Evolutionary conservation across 2,888 invertebrate species (phyloP), one percentile per base, ranked within the genome.

Genomic region (Cryptus armator): DNA sequence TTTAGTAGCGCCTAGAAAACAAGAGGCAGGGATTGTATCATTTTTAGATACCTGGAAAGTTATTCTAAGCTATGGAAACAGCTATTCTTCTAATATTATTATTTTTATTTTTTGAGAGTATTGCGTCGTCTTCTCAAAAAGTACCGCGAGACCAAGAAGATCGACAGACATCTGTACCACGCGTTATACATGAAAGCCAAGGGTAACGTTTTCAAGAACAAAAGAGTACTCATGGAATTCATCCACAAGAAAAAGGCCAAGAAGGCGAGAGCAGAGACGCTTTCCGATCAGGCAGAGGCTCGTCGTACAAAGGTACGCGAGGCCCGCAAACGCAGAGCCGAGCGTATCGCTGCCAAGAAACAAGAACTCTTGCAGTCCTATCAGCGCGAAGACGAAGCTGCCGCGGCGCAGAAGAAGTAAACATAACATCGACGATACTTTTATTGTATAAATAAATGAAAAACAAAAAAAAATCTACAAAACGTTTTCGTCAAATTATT

Each of bases 211-310:
- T 98, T 98, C 96, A 98, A 98, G 96, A 99, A 99, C 96, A 99
- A 99, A 96, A 97, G 99, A 94, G 99, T 99, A 53, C 95, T 99
- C 78, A 99, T 99, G 99, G 99, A 99, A 95, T 99, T 98, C 95
- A 99, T 99, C 94, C 99, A 99, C 96, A 99, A 99, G 96, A 99
- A 99, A 97, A 99, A 99, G 97, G 99, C 99, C 70, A 99, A 99
- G 95, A 99, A 99, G 94, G 97, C 98, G 88, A 97, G 99, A 95
- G 97, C 98, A 91, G 99, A 99, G 96, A 98, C 99, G 98, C 95
- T 98, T 90, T 97, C 98, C 90, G 99, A 99, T 94, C 99, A 99
- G 95, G 99, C 99, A 44, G 99, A 99, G 94, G 99, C 99, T 86
- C 97, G 99, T 90, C 97, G 99, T 93, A 96, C 97, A 93, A 99